Base-by-base conservation (phyloP, 2,797 vertebrate species). In the Limnodromus scolopaceus region DNA sequence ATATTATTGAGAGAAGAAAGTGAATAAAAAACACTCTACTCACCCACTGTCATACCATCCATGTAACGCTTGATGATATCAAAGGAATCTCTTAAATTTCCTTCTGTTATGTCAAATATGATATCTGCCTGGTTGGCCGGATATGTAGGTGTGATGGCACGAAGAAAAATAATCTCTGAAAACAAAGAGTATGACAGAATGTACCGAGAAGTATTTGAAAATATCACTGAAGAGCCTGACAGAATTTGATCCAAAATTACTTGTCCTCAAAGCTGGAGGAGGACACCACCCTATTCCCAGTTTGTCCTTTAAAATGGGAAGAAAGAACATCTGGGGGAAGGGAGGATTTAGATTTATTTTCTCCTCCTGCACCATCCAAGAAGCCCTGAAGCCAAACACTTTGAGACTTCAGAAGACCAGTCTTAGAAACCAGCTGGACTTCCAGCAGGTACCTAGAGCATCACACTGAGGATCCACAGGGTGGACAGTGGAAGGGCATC, bases 131-230 rank as follows among this genome's bases (percentile, higher is more conserved):
- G 98, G 96, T 98, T 98, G 92, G 97, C 92, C 0, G 98, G 97
- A 17, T 99, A 98, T 0, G 98, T 98, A 6, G 99, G 98, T 9
- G 99, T 99, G 55, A 99, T 97, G 53, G 99, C 99, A 95, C 99
- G 99, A 94, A 99, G 98, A 84, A 99, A 99, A 95, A 99, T 99
- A 57, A 99, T 99, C 97, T 99, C 99, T 99, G 99, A 63, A 74
- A 97, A 94, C 58, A 77, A 94, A 97, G 81, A 78, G 20, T 18
- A 80, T 81, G 53, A 66, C 43, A 34, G 46, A 95, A 70, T 34
- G 22, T 46, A 63, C 43, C 64, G 51, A 90, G 28, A 82, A 46
- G 30, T 38, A 41, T 63, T 61, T 87, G 58, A 70, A 85, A 96
- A 61, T 34, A 48, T 25, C 65, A 45, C 68, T 49, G 77, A 82